Conservation (phyloP, 2,797 vertebrate species). For the Margarornis squamiger region DNA sequence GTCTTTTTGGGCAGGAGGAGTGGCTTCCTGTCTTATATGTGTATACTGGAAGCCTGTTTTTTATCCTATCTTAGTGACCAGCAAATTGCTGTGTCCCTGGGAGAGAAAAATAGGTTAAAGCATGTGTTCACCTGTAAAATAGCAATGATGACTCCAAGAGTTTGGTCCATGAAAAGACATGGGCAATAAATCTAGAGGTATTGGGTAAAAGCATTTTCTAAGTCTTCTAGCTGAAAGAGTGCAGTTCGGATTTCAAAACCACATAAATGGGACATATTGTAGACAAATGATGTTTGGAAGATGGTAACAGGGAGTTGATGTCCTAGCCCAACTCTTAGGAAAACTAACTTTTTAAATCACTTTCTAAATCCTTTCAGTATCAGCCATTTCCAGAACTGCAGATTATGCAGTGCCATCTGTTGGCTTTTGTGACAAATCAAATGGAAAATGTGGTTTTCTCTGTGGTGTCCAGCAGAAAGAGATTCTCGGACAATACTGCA, state of each 20-base stretch:
- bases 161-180: slow-evolving; percentile 35
- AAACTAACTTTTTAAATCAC: slow-evolving; percentile 5
- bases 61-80: not conserved
- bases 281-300: slow-evolving; percentile 45
- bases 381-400: not conserved
- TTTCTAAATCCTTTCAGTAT: not conserved
- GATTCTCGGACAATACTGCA: not conserved
- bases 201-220: slow-evolving; percentile 1
- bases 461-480: not conserved
- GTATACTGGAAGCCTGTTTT: not conserved
- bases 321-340: slow-evolving; percentile 12
- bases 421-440: not conserved
- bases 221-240: slow-evolving; percentile 61
- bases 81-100: not conserved
- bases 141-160: slow-evolving; percentile 23
- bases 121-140: not conserved
- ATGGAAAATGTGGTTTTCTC: not conserved
- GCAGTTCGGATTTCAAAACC: slow-evolving; percentile 22
- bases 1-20: not conserved
- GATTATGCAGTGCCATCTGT: slow-evolving; percentile 50
- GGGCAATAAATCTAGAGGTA: not conserved
- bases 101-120: not conserved
- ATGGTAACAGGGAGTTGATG: slow-evolving; percentile 1
- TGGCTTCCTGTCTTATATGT: not conserved
- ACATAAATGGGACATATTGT: slow-evolving; percentile 7